These are phyloP conservation scores for Amiota mariae DNA, from an alignment of 2,888 invertebrate species.

Conservation along the genomic window DNA sequence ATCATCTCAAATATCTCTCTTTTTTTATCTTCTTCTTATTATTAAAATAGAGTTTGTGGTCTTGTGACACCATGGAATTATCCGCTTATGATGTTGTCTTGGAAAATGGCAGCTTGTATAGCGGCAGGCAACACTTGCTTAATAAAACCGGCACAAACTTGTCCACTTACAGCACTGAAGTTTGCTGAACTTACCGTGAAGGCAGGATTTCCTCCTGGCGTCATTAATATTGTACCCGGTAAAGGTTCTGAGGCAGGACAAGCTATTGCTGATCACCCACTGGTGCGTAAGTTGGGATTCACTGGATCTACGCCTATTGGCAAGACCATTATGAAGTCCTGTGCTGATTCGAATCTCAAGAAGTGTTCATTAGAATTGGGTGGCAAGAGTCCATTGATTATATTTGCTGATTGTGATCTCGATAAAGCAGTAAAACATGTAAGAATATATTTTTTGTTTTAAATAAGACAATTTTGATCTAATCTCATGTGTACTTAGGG, in stretches of 20 bases:
- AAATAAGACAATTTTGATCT: background rate
- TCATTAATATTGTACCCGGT: conserved; percentile 93
- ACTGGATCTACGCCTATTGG: conserved; percentile 97
- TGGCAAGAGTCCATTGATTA: conserved; percentile 95
- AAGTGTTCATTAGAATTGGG: conserved; percentile 95
- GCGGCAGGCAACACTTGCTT: conserved; percentile 97
- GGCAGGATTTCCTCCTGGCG: conserved; percentile 96
- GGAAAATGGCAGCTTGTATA: conserved; percentile 98
- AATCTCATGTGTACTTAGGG: conserved; percentile 76
- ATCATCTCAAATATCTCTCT: background rate
- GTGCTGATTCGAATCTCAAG: conserved; percentile 92
- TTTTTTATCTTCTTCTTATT: conserved; percentile 12
- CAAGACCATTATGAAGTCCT: conserved; percentile 89
- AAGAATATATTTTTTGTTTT: conserved; percentile 64
- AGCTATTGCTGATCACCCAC: conserved; percentile 88
- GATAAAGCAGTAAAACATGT: conserved; percentile 93
- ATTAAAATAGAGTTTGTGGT: conserved; percentile 83
- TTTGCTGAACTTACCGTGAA: conserved; percentile 91
- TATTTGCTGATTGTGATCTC: conserved; percentile 94
- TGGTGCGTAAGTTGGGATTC: conserved; percentile 93
- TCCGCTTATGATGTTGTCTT: conserved; percentile 98
- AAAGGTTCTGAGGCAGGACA: conserved; percentile 87
- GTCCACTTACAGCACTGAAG: conserved; percentile 94
- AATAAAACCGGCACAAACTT: conserved; percentile 94
- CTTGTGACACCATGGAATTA: conserved; percentile 98